phyloP scores from a whole-genome alignment of 2,888 invertebrate species.

The Antheraea assamensis region DNA sequence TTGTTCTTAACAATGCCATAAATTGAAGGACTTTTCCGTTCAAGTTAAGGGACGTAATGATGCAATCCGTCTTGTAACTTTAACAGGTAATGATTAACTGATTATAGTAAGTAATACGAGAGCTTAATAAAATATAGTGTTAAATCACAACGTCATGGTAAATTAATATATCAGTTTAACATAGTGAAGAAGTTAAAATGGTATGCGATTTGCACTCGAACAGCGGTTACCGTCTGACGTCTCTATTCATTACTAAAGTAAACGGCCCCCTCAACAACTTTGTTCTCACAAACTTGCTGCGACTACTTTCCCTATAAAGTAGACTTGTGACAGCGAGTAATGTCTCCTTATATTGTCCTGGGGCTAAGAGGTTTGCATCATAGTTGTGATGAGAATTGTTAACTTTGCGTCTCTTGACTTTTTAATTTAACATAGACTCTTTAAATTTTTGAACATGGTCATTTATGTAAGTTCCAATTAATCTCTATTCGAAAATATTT shows the following conservation, averaged over 20 bases:
- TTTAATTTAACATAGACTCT: conserved; percentile 57
- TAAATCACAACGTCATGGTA: not conserved
- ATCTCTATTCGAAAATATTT: conserved; percentile 37
- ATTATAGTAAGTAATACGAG: not conserved
- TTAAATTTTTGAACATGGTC: conserved; percentile 51
- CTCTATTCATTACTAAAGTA: conserved; percentile 78
- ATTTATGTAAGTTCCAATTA: conserved; percentile 29
- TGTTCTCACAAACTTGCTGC: conserved; percentile 70
- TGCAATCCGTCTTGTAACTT: conserved; percentile 53
- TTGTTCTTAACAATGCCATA: conserved; percentile 60
- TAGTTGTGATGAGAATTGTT: conserved; percentile 75
- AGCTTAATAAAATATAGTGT: not conserved
- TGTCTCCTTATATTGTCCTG: conserved; percentile 80
- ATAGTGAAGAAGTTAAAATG: conserved; percentile 54
- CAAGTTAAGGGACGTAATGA: conserved; percentile 51
- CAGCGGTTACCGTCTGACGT: conserved; percentile 70
- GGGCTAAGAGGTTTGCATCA: conserved; percentile 79
- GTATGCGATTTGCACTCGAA: conserved; percentile 68
- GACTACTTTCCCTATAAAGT: conserved; percentile 79
- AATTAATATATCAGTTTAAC: conserved; percentile 7
- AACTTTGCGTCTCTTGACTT: conserved; percentile 68
- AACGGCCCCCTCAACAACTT: conserved; percentile 70
- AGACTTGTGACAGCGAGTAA: conserved; percentile 81
- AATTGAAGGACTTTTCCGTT: conserved; percentile 54
- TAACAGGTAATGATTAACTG: conserved; percentile 12